Percentiles rank a stretch among this genome's conserved stretches.
Conservation (phyloP, 2,888 invertebrate genomes). For the Aleiodes alternator region DNA sequence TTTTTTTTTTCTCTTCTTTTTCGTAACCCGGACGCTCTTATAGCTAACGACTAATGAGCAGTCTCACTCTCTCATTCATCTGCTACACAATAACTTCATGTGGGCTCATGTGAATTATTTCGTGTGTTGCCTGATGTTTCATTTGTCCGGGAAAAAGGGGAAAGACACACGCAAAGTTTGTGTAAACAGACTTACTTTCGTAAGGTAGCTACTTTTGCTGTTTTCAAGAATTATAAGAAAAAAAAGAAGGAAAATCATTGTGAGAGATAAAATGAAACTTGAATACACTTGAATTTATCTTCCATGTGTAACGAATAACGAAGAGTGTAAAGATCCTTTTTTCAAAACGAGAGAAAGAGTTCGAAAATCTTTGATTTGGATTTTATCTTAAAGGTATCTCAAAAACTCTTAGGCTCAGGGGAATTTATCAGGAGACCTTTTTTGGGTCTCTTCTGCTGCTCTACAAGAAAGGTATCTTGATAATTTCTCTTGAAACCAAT, state of each 20-base stretch:
- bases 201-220: not conserved
- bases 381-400: no score
- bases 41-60: slow-evolving; percentile 26
- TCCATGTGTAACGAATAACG: not conserved
- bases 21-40: slow-evolving; percentile 3
- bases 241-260: not conserved
- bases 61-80: slow-evolving; percentile 19
- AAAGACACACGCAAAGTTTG: not conserved
- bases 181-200: slow-evolving; percentile 1
- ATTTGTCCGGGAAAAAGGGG: not conserved
- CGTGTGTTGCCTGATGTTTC: not conserved
- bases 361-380: no score
- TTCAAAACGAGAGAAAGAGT: no score
- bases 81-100: slow-evolving; percentile 4
- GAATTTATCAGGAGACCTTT: no score
- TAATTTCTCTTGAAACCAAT: no score
- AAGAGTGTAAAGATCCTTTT: no score
- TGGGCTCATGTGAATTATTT: slow-evolving; percentile 26
- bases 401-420: no score
- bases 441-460: no score
- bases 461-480: no score
- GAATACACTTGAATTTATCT: not conserved
- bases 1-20: slow-evolving; percentile 9
- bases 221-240: not conserved
- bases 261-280: not conserved